Evolutionary conservation across 2,113 vertebrate species (phyloP), one percentile per base, ranked within the genome.

Genomic region (Pomatostomus ruficeps): DNA sequence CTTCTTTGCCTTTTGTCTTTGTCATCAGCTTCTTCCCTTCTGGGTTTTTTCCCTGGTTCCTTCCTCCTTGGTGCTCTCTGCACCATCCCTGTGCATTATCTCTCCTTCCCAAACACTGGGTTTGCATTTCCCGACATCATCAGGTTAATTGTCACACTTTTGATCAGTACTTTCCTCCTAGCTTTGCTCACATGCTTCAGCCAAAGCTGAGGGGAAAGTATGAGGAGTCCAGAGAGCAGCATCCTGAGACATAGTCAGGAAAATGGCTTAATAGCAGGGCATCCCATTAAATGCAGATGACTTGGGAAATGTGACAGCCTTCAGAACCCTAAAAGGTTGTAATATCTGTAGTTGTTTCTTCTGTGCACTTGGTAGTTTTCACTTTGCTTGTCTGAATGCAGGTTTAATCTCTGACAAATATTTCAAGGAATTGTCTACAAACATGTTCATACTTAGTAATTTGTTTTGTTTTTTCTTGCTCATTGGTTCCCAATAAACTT

Each of bases 201-300:
- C 46, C 52, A 71, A 89, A 88, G 57, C 59, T 3, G 3, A 38
- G 58, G 84, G 92, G 46, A 89, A 94, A 51, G 70, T 45, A 58
- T 71, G 73, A 87, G 66, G 57, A 89, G 62, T 33, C 66, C 38
- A 63, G 75, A 68, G 48, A 68, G 59, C 66, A 81, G 49, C 1
- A 15, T 93, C 46, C 57, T 92, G 91, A 82, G 78, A 89, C 9
- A 1, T 33, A 38, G 57, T 90, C 83, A 95, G 89, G 82, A 92
- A 95, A 97, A 91, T 40, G 20, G 63, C 63, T 70, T 91, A 88
- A 61, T 84, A 84, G 67, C 81, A 74, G 88, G 66, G 79, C 54
- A 86, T 93, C 42, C 72, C 71, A 75, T 52, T 81, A 92, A 90
- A 86, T 26, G 38, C 61, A 73, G 65, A 54, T 57, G 74, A 9